phyloP scores from a whole-genome alignment of 2,888 invertebrate genomes.

The Dicycla oo region DNA sequence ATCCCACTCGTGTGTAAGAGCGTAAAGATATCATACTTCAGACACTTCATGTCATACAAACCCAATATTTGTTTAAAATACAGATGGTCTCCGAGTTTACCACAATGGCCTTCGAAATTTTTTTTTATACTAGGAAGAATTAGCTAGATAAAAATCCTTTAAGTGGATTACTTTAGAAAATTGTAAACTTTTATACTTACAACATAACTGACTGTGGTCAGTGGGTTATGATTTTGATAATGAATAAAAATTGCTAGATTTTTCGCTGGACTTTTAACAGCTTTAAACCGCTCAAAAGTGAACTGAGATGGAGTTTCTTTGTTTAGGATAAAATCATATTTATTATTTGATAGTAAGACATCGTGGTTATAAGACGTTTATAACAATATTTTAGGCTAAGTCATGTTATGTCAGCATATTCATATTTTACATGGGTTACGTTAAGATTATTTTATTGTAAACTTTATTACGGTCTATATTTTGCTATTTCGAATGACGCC shows the following conservation, averaged over 20 bases:
- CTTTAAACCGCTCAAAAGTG: constrained; percentile 82
- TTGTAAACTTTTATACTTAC: constrained; percentile 61
- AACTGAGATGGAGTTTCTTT: constrained; percentile 70
- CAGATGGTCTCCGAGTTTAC: constrained; percentile 68
- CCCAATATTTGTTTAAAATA: constrained; percentile 41
- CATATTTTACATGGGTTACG: constrained; percentile 82
- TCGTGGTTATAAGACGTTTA: constrained; percentile 68
- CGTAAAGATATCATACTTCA: constrained; percentile 12
- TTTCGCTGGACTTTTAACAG: constrained; percentile 71
- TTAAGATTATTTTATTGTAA: constrained; percentile 81
- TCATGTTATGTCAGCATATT: constrained; percentile 83
- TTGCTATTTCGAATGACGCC: constrained; percentile 80
- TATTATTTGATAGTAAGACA: constrained; percentile 74
- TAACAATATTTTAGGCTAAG: constrained; percentile 67
- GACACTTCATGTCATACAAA: constrained; percentile 19
- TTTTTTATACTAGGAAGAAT: constrained; percentile 73
- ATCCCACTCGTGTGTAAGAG: constrained; percentile 6
- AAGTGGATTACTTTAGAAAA: constrained; percentile 61
- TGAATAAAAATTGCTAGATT: constrained; percentile 51
- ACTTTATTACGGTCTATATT: constrained; percentile 81
- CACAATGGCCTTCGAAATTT: constrained; percentile 79
- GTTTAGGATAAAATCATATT: constrained; percentile 80
- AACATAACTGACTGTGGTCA: constrained; percentile 36
- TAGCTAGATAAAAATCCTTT: constrained; percentile 69
- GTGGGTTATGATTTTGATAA: constrained; percentile 60